These are phyloP conservation scores for Fulmarus glacialis DNA, from an alignment of 2,113 vertebrate genomes.

Conservation along the genomic window DNA sequence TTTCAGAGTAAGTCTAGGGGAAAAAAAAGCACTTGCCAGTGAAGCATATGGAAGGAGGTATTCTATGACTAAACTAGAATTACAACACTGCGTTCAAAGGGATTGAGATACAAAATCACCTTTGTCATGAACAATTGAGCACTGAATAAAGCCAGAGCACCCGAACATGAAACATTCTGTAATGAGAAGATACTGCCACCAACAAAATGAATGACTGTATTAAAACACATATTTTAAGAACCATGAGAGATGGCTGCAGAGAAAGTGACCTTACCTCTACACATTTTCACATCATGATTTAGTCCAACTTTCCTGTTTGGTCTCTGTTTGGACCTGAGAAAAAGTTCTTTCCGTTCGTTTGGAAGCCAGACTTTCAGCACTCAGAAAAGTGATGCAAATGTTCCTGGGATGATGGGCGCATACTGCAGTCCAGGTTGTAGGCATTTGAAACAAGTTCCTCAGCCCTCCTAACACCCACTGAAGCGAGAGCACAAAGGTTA, in stretches of 20 bases:
- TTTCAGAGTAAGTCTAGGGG: not conserved
- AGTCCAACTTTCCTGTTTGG: not conserved
- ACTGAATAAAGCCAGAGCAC: not conserved
- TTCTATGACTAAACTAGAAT: not conserved
- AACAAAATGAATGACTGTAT: not conserved
- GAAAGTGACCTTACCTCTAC: not conserved
- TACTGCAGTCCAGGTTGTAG: not conserved
- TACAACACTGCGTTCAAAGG: not conserved
- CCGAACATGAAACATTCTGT: not conserved
- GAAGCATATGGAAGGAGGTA: not conserved
- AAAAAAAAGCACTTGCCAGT: not conserved
- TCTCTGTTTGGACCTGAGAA: not conserved
- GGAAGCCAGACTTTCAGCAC: not conserved
- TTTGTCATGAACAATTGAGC: not conserved
- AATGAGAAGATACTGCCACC: not conserved
- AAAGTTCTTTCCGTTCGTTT: not conserved
- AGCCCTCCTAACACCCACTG: not conserved
- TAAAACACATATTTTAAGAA: not conserved
- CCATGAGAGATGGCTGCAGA: not conserved
- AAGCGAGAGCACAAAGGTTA: not conserved
- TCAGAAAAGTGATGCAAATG: not conserved
- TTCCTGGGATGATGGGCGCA: not conserved
- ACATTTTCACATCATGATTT: not conserved
- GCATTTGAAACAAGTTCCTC: not conserved
- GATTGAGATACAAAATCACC: not conserved